These are phyloP conservation scores for Xenopus laevis DNA, from an alignment of 2,113 vertebrate species.

Conservation along the genomic window DNA sequence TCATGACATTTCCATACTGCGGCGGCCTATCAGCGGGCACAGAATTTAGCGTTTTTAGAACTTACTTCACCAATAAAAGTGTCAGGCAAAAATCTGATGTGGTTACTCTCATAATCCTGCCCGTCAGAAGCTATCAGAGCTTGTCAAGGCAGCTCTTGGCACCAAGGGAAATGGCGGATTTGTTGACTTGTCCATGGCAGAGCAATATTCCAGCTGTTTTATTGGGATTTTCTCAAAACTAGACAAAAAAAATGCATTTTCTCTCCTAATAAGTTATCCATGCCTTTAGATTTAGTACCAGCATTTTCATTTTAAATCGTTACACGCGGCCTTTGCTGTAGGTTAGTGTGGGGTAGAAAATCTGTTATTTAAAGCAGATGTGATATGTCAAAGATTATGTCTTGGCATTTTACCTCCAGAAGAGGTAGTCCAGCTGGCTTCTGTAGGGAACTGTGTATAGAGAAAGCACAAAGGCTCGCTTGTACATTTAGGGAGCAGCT, in stretches of 20 bases:
- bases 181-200: constrained; percentile 65
- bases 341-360: constrained; percentile 57
- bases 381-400: constrained; percentile 54
- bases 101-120: constrained; percentile 65
- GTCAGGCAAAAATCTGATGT: constrained; percentile 69
- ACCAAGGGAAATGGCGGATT: constrained; percentile 69
- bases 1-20: constrained; percentile 34
- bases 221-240: constrained; percentile 66
- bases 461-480: constrained; percentile 49
- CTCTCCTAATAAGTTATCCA: constrained; percentile 59
- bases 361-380: constrained; percentile 56
- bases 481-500: constrained; percentile 51
- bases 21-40: constrained; percentile 67
- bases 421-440: constrained; percentile 57
- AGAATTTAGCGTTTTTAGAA: constrained; percentile 67
- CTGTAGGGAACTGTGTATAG: constrained; percentile 47
- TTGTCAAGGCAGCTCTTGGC: constrained; percentile 63
- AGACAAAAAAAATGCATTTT: constrained; percentile 68
- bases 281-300: constrained; percentile 65
- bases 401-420: constrained; percentile 60
- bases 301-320: constrained; percentile 53
- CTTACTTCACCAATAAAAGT: constrained; percentile 77
- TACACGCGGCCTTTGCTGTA: constrained; percentile 55
- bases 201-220: constrained; percentile 70
- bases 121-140: constrained; percentile 64